Percentiles rank a stretch among this genome's conserved stretches.
These are phyloP conservation scores for Haliaeetus leucogaster DNA, from an alignment of 2,113 vertebrate species.

Conservation along the genomic window DNA sequence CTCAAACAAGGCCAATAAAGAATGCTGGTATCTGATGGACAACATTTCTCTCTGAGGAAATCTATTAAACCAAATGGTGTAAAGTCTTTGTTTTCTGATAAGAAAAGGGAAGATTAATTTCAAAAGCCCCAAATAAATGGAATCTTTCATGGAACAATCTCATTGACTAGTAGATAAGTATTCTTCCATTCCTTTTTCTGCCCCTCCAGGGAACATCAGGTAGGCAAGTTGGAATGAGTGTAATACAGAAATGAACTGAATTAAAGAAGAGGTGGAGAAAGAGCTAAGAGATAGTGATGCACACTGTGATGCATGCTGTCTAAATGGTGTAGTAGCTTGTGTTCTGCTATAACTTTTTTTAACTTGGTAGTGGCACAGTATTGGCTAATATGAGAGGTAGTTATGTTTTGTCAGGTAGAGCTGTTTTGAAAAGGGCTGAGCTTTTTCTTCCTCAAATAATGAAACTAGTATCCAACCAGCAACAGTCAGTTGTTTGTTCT, in stretches of 20 bases:
- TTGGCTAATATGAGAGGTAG: background rate
- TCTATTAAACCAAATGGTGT: background rate
- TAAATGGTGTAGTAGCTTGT: background rate
- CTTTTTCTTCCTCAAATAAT: background rate
- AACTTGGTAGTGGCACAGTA: background rate
- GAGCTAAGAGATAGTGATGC: fast-evolving
- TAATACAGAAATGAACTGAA: background rate
- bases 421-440: background rate
- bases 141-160: background rate
- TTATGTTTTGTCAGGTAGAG: background rate
- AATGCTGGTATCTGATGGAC: background rate
- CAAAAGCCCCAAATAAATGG: background rate
- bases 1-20: background rate
- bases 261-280: background rate
- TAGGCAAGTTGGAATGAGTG: background rate
- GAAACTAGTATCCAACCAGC: background rate
- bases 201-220: background rate
- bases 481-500: background rate
- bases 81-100: background rate
- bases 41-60: background rate
- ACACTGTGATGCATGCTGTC: background rate
- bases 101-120: background rate
- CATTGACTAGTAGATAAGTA: no score
- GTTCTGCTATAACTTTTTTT: background rate
- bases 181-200: background rate